Evolutionary conservation across 2,113 vertebrate species (phyloP).

Genomic region (Oncorhynchus mykiss): DNA sequence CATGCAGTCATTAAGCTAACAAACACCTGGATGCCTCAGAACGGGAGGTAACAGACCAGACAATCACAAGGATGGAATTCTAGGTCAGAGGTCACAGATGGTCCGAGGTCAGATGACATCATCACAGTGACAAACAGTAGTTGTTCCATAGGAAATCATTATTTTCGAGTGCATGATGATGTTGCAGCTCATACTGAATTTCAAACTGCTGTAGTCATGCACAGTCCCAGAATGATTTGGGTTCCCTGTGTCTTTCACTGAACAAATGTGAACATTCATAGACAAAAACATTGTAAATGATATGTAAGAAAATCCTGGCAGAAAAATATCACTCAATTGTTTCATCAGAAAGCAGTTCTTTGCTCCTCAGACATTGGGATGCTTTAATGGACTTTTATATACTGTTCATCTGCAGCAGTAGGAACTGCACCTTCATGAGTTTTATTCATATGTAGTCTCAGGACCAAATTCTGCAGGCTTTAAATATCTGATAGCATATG

Average conservation of each 20-base stretch:
- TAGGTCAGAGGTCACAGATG: constrained; percentile 14
- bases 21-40: background rate
- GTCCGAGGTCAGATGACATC: background rate
- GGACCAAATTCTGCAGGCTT: constrained; percentile 15
- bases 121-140: background rate
- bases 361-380: too few species aligned
- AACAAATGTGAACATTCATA: constrained; percentile 16
- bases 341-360: too few species aligned
- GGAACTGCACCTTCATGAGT: background rate
- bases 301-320: background rate
- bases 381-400: too few species aligned
- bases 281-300: background rate
- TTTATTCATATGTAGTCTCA: constrained; percentile 17
- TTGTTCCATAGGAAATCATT: background rate
- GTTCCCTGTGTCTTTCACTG: background rate
- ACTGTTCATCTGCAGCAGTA: background rate
- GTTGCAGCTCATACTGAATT: background rate
- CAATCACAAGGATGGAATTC: constrained; percentile 9
- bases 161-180: background rate
- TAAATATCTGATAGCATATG: background rate
- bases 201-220: background rate
- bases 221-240: background rate
- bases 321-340: background rate
- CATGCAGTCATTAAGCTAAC: constrained; percentile 52
- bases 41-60: background rate